phyloP scores from a whole-genome alignment of 1,140 invertebrate genomes.

The Tribolium madens region DNA sequence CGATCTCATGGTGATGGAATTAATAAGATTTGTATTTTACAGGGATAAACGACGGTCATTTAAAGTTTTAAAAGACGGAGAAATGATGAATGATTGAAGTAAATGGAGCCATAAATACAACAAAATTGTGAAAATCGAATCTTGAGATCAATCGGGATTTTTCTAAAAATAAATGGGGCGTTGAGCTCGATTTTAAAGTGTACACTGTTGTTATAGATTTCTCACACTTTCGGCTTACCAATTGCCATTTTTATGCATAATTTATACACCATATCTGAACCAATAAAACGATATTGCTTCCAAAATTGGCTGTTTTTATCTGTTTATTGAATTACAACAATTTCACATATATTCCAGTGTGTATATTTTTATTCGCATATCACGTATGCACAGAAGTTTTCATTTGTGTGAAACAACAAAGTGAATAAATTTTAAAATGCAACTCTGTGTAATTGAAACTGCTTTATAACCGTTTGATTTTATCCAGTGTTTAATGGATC shows the following conservation, averaged over 20 bases:
- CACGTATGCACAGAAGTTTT: not conserved
- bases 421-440: not conserved
- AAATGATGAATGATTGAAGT: not conserved
- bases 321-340: constrained; percentile 8
- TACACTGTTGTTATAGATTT: not conserved
- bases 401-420: not conserved
- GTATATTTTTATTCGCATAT: not conserved
- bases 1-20: not conserved
- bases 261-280: not conserved
- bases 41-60: not conserved
- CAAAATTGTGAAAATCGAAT: not conserved
- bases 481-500: not conserved
- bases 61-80: not conserved
- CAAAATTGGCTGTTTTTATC: constrained; percentile 1
- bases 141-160: not conserved
- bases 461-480: not conserved
- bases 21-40: not conserved
- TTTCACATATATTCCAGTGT: not conserved
- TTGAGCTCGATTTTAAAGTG: not conserved
- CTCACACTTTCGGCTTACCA: not conserved
- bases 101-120: not conserved
- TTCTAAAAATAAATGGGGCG: not conserved
- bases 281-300: not conserved
- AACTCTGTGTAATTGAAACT: not conserved
- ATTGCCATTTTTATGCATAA: constrained; percentile 6